Evolutionary conservation across 92 coral and sea anemone genomes (phyloP).

Genomic region (Hydrozoanthus gracilis): DNA sequence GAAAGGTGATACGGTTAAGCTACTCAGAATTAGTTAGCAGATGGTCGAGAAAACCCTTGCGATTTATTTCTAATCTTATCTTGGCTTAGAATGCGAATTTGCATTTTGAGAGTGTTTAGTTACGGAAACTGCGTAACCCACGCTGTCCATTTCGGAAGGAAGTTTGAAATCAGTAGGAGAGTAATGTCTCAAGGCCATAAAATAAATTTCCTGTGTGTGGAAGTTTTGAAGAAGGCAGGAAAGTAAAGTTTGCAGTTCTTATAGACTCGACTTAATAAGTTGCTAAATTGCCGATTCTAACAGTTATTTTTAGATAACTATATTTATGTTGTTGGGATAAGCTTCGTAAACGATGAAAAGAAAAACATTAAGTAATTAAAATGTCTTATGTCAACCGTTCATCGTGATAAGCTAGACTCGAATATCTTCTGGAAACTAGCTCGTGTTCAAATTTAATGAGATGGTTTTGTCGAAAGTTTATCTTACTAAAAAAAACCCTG

Average conservation of each 20-base stretch:
- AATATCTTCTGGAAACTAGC: too few relatives aligned
- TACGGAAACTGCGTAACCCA: constrained; percentile 2
- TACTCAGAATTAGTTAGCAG: neutral
- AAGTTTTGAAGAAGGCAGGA: neutral
- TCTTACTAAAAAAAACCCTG: too few relatives aligned
- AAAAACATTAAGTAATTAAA: neutral
- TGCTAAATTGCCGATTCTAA: neutral
- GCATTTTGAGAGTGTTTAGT: neutral
- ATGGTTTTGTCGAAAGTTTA: too few relatives aligned
- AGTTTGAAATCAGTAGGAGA: neutral
- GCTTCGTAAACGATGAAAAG: neutral
- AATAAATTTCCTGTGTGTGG: neutral
- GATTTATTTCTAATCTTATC: neutral
- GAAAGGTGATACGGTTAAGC: neutral
- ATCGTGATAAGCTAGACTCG: too few relatives aligned
- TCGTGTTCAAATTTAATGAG: too few relatives aligned
- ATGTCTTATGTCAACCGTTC: neutral
- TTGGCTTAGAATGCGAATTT: neutral
- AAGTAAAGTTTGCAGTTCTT: neutral
- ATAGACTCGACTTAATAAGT: neutral
- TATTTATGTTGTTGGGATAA: neutral
- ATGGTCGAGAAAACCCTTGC: neutral
- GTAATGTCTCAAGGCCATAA: neutral
- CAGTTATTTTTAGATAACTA: too few relatives aligned
- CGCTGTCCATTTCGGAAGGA: neutral